Base-by-base conservation (phyloP, 92 coral and sea anemone genomes). In the Epizoanthus illoricatus region DNA sequence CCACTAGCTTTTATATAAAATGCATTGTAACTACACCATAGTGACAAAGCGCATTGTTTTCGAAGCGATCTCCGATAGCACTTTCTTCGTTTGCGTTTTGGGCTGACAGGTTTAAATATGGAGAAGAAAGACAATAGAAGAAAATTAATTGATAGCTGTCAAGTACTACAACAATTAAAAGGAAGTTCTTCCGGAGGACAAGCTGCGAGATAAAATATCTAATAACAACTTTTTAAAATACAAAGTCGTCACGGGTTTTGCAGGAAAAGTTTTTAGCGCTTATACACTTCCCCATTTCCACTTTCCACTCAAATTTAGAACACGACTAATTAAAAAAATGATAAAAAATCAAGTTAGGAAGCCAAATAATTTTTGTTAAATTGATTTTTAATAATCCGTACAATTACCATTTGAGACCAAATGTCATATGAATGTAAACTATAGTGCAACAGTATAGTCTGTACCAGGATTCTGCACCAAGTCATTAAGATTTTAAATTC, bases 81-180 rank as follows among this genome's bases (percentile, higher is more conserved):
- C 69, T 36, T 21, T 76, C 20, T 42, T 62, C 59, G 59, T 43
- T 61, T 12, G 41, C 24, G 56, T 45, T 67, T 39, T 39, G 2
- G 19, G 43, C 56, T 36, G 49, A 61, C 70, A 39, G 56, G 13
- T 49, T 33, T 19, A 17, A 45, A 59, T 76, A 33, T 47, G 66
- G 52, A 61, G 10, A 18, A 33, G 49, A 39, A 78, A 52, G 63
- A 62, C 49, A 41, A 64, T 19, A 74, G 43, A 23, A n/a, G n/a
- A 16, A 3, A 13, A 12, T 76, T 78, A 62, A 78, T 78, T 78
- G 82, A 78, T 78, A 64, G 82, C 71, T 78, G 82, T 78, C 82
- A 62, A 78, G 54, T 62, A 49, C 20, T 5, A 18, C 66, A n/a
- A 63, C 82, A 78, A 21, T 78, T 42, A 78, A 62, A 43, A 43